phyloP scores from a whole-genome alignment of 2,797 vertebrate species.

The Micrastur ruficollis region DNA sequence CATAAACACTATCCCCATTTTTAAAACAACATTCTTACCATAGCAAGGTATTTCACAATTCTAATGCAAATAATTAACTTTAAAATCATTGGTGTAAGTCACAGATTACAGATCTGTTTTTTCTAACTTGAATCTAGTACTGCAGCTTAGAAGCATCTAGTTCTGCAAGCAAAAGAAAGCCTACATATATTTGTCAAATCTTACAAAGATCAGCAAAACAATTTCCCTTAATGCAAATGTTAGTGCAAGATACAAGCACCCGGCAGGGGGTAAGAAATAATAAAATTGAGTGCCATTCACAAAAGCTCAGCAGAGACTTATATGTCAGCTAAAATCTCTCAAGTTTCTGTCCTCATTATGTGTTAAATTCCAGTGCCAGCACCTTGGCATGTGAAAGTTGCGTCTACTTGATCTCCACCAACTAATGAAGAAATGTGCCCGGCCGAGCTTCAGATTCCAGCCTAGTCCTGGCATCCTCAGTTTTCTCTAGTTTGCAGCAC shows the following conservation, averaged over 20 bases:
- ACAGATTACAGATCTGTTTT: not conserved
- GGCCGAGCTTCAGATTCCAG: not conserved
- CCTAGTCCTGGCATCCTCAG: not conserved
- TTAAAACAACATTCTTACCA: not conserved
- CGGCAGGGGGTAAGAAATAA: not conserved
- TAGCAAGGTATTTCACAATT: not conserved
- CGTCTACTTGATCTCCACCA: not conserved
- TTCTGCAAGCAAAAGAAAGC: not conserved
- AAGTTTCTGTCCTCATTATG: not conserved
- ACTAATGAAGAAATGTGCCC: not conserved
- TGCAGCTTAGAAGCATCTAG: not conserved
- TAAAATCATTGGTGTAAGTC: not conserved
- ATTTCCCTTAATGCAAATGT: not conserved
- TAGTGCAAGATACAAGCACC: not conserved
- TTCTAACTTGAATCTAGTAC: not conserved
- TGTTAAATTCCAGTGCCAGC: not conserved
- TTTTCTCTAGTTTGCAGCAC: not conserved
- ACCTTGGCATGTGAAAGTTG: not conserved
- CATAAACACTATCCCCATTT: not conserved
- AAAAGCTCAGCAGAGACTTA: not conserved
- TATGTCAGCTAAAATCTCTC: not conserved
- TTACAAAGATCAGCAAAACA: not conserved
- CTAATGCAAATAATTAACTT: not conserved
- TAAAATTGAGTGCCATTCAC: not conserved
- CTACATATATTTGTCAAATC: not conserved